Evolutionary conservation across 2,113 vertebrate species (phyloP), one percentile per base, ranked within the genome.

Genomic region (Pseudopipra pipra): DNA sequence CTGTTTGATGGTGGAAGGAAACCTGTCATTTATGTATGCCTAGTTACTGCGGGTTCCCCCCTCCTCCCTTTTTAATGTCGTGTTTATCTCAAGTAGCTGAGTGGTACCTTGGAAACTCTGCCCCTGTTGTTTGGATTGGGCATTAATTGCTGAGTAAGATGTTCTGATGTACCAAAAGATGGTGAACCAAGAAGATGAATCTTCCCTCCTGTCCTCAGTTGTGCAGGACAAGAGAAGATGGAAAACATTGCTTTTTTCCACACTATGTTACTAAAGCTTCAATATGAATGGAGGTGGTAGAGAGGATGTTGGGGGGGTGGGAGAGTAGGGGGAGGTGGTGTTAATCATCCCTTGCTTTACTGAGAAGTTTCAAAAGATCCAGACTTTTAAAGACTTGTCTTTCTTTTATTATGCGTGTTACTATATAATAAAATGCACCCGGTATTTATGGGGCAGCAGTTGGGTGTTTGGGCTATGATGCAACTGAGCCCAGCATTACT

Each of bases 101-200:
- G 55, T 93, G 76, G 76, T 95, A 75, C 80, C 90, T 90, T 95
- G 94, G 90, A 93, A 95, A 90, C 86, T 90, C 74, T 80, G 59
- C n/a, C 85, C 47, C 72, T 21, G 16, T 93, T 90, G 84, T 86
- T 86, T 95, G 65, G 79, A 74, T 89, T 81, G 61, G 51, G 52
- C 0, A 0, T 88, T 90, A 88, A 87, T 87, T 89, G 41, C 52
- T 74, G 79, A 65, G 21, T 70, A 25, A 55, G 80, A 71, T 84
- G 75, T 85, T 80, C 52, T 84, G 65, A 51, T 91, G 44, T 79
- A 65, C 47, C 33, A 58, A 90, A 93, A 86, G 47, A 89, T 71
- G 54, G 27, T 89, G 56, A 91, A 61, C 18, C 4, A 2, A 46
- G 23, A 39, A 52, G 31, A 56, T 49, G n/a, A 43, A 25, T 66